phyloP scores from a whole-genome alignment of 2,113 vertebrate species.

The Apteryx owenii region DNA sequence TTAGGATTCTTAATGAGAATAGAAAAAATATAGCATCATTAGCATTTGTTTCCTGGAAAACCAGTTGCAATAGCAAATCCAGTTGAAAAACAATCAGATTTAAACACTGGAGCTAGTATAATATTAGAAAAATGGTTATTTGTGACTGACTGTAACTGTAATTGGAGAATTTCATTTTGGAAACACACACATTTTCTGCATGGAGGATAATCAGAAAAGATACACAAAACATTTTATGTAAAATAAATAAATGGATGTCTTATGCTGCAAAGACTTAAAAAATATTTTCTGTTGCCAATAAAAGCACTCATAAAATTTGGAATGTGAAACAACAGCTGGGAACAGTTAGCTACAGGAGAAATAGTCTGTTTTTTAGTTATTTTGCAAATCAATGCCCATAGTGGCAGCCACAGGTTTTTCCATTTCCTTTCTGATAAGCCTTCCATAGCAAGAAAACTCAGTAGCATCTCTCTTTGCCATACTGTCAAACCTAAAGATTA shows the following conservation, averaged over 20 bases:
- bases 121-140: neutral
- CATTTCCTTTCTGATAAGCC: constrained; percentile 27
- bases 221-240: neutral
- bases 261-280: constrained; percentile 9
- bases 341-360: constrained; percentile 1
- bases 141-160: neutral
- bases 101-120: neutral
- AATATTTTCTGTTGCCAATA: constrained; percentile 9
- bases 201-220: neutral
- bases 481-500: neutral
- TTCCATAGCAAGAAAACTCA: neutral
- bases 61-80: neutral
- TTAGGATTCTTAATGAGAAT: neutral
- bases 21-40: neutral
- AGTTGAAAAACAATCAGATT: neutral
- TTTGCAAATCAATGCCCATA: neutral
- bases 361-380: neutral
- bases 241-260: neutral
- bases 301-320: constrained; percentile 44
- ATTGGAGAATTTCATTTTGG: neutral
- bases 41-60: neutral
- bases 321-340: constrained; percentile 44
- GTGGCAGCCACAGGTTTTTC: neutral
- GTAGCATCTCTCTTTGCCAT: neutral
- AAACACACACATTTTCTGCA: neutral